These are phyloP conservation scores for Globodera ellingtonae DNA, from an alignment of 1,140 invertebrate genomes.

Conservation along the genomic window DNA sequence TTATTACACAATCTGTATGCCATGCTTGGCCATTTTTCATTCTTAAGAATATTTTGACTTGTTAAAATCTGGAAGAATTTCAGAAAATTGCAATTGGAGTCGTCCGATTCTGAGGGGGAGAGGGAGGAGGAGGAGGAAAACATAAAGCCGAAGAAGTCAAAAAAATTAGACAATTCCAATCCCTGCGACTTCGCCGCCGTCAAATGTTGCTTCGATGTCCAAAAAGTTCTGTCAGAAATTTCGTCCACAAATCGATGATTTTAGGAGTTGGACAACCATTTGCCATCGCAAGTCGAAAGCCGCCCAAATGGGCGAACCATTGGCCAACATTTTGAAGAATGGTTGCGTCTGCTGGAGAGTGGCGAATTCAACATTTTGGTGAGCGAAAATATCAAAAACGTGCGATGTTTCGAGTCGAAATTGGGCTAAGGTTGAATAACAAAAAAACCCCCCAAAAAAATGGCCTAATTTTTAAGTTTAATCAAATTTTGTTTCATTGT, in stretches of 20 bases:
- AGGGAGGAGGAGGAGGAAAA: conserved; percentile 12
- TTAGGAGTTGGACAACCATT: conserved; percentile 25
- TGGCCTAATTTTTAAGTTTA: not conserved
- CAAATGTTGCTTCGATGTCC: conserved; percentile 15
- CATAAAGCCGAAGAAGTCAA: conserved; percentile 3
- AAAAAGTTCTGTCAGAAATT: not conserved
- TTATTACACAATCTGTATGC: not conserved
- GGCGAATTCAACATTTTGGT: conserved; percentile 35
- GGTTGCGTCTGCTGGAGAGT: conserved; percentile 6
- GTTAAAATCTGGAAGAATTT: not conserved
- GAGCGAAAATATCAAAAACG: not conserved
- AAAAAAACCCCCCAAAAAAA: no score
- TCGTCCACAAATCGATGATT: not conserved
- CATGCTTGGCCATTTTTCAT: not conserved
- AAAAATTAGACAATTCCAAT: not conserved
- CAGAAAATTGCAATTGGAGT: conserved; percentile 18
- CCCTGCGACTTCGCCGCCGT: conserved; percentile 10
- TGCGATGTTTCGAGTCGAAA: no score
- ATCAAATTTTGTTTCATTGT: conserved; percentile 8
- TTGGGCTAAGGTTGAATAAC: no score
- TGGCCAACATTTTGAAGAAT: conserved; percentile 12
- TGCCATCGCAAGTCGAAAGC: not conserved
- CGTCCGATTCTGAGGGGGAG: conserved; percentile 26
- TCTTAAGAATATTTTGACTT: not conserved
- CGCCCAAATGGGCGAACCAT: conserved; percentile 1